A percentile compares a stretch with the other conserved stretches of the same genome.
Evolutionary conservation across 92 coral and sea anemone species (phyloP).

Genomic region (Palythoa grandis): DNA sequence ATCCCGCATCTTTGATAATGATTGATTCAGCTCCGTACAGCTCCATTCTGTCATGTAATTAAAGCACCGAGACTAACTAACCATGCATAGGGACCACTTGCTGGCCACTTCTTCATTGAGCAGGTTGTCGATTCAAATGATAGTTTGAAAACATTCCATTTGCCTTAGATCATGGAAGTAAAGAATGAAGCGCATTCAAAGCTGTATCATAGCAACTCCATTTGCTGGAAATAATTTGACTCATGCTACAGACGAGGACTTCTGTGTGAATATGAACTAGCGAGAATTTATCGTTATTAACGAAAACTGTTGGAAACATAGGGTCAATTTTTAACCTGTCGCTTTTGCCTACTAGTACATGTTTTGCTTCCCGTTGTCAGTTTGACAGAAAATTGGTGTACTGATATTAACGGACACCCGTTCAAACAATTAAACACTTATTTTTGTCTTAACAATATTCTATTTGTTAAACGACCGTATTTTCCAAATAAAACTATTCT

Average conservation of each 20-base stretch:
- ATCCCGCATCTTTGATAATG: background rate
- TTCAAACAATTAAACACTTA: background rate
- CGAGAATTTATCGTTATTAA: background rate
- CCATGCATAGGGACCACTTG: background rate
- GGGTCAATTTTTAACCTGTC: conserved; percentile 10
- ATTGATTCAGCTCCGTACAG: background rate
- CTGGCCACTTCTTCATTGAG: background rate
- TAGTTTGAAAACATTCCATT: conserved; percentile 9
- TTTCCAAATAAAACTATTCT: background rate
- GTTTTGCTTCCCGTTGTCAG: background rate
- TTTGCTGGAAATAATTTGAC: no score
- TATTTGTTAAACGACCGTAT: background rate
- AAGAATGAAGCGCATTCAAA: background rate
- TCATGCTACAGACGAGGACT: background rate
- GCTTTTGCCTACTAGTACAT: background rate
- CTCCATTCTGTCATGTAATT: background rate
- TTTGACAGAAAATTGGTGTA: background rate
- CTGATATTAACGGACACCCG: background rate
- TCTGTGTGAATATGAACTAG: background rate
- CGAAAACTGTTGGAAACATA: background rate
- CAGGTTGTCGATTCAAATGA: conserved; percentile 13
- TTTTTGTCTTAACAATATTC: background rate
- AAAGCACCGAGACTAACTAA: background rate
- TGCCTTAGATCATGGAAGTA: background rate
- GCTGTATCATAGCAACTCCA: background rate